phyloP scores from a whole-genome alignment of 2,113 vertebrate species.

The Collichthys lucidus region DNA sequence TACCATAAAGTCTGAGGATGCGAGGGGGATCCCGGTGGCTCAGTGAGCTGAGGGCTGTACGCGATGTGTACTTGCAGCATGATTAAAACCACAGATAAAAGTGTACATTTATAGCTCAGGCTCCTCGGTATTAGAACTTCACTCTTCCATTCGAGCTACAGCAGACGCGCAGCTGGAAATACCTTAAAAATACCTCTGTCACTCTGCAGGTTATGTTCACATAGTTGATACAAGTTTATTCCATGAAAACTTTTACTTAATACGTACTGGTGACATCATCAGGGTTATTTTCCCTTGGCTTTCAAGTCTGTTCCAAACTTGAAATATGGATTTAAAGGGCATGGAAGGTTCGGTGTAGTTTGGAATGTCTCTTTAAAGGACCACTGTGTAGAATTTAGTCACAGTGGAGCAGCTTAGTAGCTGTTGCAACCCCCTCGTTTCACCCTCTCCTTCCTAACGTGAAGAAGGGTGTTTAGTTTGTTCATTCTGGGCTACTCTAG shows the following conservation, averaged over 20 bases:
- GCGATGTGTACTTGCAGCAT: not conserved
- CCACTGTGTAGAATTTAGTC: too few species aligned
- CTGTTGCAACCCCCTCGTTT: too few species aligned
- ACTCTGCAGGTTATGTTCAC: not conserved
- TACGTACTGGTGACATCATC: not conserved
- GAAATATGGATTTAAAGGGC: not conserved
- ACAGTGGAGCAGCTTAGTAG: too few species aligned
- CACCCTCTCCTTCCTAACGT: too few species aligned
- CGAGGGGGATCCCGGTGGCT: conserved; percentile 44
- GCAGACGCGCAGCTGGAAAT: not conserved
- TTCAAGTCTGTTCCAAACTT: not conserved
- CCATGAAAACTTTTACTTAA: conserved; percentile 12
- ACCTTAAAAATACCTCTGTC: conserved; percentile 3
- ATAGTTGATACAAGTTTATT: not conserved
- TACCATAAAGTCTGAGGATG: conserved; percentile 41
- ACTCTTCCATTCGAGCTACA: not conserved
- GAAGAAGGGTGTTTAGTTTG: too few species aligned
- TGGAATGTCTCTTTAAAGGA: too few species aligned
- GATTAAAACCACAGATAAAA: conserved; percentile 59
- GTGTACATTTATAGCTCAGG: conserved; percentile 30
- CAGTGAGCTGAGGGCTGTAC: conserved; percentile 35
- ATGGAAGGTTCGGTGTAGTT: not conserved
- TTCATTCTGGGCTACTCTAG: too few species aligned
- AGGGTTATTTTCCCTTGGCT: not conserved
- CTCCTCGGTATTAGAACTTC: not conserved